Percentiles rank a stretch among this genome's conserved stretches.
These are phyloP conservation scores for Platycheirus rosarum DNA, from an alignment of 2,888 invertebrate genomes.

Conservation along the genomic window DNA sequence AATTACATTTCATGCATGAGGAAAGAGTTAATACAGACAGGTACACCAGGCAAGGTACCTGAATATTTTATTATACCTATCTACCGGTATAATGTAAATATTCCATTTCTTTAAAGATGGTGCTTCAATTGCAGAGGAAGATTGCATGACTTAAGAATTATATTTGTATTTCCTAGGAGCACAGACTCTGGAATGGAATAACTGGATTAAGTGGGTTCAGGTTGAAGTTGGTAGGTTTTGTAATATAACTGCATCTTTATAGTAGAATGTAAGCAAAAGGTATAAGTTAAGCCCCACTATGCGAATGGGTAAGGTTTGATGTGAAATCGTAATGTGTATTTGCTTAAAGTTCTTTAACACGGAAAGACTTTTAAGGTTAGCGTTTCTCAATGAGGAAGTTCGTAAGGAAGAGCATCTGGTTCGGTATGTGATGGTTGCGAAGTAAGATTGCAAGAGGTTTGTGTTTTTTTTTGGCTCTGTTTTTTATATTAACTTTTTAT, in stretches of 20 bases:
- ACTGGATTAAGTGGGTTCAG: conserved; percentile 70
- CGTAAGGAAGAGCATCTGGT: conserved; percentile 16
- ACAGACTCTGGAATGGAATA: conserved; percentile 71
- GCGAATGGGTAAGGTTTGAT: conserved; percentile 1
- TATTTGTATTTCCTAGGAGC: conserved; percentile 66
- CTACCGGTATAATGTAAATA: conserved; percentile 25
- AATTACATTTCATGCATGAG: conserved; percentile 66
- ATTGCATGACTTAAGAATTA: conserved; percentile 61
- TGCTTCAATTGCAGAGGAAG: conserved; percentile 31
- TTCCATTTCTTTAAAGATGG: conserved; percentile 27
- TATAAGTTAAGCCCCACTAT: too few relatives aligned
- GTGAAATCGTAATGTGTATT: conserved; percentile 45
- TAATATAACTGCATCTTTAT: conserved; percentile 62
- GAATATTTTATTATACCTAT: conserved; percentile 20
- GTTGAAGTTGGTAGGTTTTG: conserved; percentile 70
- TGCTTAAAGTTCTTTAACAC: conserved; percentile 47
- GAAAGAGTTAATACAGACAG: conserved; percentile 14
- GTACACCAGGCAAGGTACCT: conserved; percentile 23
- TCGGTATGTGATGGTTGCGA: too few relatives aligned
- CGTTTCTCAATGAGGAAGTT: conserved; percentile 3
- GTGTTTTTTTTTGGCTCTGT: neutral
- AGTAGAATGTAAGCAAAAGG: conserved; percentile 18
- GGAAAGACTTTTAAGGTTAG: conserved; percentile 47
- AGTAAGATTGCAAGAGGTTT: too few relatives aligned
- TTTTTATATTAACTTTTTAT: conserved; percentile 7